Conservation (phyloP, 2,797 vertebrate genomes). For the Onychomys arenicola region DNA sequence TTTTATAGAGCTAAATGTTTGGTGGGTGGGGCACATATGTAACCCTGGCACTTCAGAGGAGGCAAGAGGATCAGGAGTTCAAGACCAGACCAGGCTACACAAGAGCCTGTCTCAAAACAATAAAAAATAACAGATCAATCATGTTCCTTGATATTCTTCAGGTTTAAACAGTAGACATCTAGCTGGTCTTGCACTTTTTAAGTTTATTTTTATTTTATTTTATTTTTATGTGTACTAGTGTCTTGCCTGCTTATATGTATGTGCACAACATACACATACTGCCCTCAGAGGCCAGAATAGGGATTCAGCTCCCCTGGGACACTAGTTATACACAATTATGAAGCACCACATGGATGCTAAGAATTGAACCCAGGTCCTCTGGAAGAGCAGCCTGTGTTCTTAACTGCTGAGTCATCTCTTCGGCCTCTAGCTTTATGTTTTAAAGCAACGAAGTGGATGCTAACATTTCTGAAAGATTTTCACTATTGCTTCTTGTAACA, state of each 20-base stretch:
- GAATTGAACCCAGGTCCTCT: background rate
- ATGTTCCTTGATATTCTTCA: background rate
- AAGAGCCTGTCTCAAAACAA: background rate
- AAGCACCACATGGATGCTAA: background rate
- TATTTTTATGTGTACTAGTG: too few relatives aligned
- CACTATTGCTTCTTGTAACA: conserved; percentile 26
- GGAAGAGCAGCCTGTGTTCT: background rate
- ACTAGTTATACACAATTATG: background rate
- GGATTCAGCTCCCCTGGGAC: background rate
- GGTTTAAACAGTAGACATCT: background rate
- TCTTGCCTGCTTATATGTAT: background rate
- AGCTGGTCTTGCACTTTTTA: background rate
- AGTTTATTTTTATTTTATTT: background rate
- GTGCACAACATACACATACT: background rate
- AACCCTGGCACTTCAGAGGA: background rate
- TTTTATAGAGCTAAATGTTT: background rate
- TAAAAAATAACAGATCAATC: background rate
- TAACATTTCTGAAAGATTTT: conserved; percentile 50
- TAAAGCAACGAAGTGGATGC: conserved; percentile 36
- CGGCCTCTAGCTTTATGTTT: background rate
- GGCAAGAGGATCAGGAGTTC: background rate
- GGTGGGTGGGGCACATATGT: background rate
- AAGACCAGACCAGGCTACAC: background rate
- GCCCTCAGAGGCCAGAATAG: background rate
- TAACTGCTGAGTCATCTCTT: background rate